phyloP scores from a whole-genome alignment of 2,888 invertebrate genomes.

The Boloria euphrosyne region DNA sequence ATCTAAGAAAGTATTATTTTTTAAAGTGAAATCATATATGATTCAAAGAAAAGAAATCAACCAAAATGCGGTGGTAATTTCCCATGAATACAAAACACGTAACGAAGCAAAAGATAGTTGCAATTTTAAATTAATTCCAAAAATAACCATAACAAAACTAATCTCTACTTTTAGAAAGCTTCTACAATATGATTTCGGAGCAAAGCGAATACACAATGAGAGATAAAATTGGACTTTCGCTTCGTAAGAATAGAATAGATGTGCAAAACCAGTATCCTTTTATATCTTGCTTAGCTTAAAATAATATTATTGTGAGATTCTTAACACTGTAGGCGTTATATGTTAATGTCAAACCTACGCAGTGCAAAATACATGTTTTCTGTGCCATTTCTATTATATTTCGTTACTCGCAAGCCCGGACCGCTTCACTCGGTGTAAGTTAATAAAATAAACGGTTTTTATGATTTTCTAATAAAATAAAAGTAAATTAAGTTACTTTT shows the following conservation, averaged over 20 bases:
- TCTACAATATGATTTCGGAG: slow-evolving; percentile 63
- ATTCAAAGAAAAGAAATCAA: no score
- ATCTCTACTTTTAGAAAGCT: slow-evolving; percentile 45
- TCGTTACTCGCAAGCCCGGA: no score
- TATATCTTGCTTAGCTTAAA: slow-evolving; percentile 53
- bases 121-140: slow-evolving; percentile 14
- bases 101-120: no score
- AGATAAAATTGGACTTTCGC: slow-evolving; percentile 62
- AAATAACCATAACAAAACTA: slow-evolving; percentile 36
- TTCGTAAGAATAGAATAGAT: slow-evolving; percentile 56
- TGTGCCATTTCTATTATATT: no score
- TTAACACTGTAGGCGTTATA: slow-evolving; percentile 20
- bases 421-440: no score
- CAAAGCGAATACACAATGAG: slow-evolving; percentile 64
- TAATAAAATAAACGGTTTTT: no score
- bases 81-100: no score
- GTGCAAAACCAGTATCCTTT: slow-evolving; percentile 50
- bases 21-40: no score
- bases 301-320: slow-evolving; percentile 45
- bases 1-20: no score
- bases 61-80: no score
- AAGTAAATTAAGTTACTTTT: no score
- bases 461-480: no score
- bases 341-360: slow-evolving; percentile 21
- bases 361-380: background rate